Evolutionary conservation across 1,140 invertebrate genomes (phyloP).

Genomic region (Nymphalis io): DNA sequence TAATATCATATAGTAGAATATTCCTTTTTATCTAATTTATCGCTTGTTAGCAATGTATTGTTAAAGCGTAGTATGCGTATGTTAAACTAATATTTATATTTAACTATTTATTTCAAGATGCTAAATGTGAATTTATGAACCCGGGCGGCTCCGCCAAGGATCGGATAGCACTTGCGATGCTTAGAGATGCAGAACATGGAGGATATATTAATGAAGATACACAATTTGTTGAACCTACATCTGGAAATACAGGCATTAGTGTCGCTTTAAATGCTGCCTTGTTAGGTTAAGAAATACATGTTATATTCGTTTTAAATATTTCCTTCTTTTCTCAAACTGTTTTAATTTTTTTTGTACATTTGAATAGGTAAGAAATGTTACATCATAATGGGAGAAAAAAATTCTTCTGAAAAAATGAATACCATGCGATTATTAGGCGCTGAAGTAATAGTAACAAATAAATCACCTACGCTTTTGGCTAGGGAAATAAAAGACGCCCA

Average conservation of each 20-base stretch:
- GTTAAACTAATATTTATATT: background rate
- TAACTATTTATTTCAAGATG: conserved; percentile 86
- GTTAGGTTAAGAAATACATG: conserved; percentile 81
- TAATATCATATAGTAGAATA: too few relatives aligned
- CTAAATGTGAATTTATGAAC: conserved; percentile 98
- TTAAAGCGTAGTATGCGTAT: too few relatives aligned
- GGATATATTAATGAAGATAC: conserved; percentile 91
- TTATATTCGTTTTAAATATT: background rate
- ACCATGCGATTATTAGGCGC: conserved; percentile 93
- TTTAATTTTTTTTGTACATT: background rate
- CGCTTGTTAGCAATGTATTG: too few relatives aligned
- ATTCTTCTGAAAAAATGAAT: conserved; percentile 96
- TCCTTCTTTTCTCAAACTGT: background rate
- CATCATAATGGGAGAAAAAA: conserved; percentile 98
- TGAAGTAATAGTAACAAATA: conserved; percentile 95
- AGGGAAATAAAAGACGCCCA: conserved; percentile 90
- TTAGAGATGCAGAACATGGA: conserved; percentile 93
- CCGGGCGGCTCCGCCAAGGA: conserved; percentile 98
- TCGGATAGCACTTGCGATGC: conserved; percentile 94
- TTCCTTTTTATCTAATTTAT: too few relatives aligned
- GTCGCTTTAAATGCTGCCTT: conserved; percentile 95
- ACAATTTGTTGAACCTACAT: conserved; percentile 95
- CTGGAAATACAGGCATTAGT: conserved; percentile 96
- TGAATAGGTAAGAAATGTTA: conserved; percentile 91
- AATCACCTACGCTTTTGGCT: conserved; percentile 91